Evolutionary conservation across 2,888 invertebrate species (phyloP).

Genomic region (Melitaea athalia): DNA sequence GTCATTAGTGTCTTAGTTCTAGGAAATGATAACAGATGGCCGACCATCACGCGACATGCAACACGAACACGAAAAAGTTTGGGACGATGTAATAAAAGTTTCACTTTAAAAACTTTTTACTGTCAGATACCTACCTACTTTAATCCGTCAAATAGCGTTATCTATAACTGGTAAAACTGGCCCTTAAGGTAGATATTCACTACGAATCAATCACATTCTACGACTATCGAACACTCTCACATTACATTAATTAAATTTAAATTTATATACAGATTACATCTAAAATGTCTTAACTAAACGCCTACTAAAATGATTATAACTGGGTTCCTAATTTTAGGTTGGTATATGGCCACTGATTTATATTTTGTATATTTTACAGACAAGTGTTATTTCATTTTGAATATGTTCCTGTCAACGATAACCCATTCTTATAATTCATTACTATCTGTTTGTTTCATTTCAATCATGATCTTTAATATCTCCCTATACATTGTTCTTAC

Average conservation of each 20-base stretch:
- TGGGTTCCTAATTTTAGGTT: constrained; percentile 56
- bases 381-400: neutral
- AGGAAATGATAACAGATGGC: too few species aligned
- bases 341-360: constrained; percentile 60
- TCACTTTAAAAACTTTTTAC: too few species aligned
- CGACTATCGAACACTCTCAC: constrained; percentile 81
- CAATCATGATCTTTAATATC: constrained; percentile 19
- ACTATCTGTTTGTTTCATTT: neutral
- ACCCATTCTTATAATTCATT: constrained; percentile 10
- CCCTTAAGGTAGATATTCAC: constrained; percentile 47
- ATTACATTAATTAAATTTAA: constrained; percentile 77
- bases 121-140: too few species aligned
- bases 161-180: too few species aligned
- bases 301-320: constrained; percentile 58
- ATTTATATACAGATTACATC: constrained; percentile 79
- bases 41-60: too few species aligned
- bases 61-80: too few species aligned
- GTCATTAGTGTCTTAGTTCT: too few species aligned
- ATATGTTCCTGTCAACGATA: constrained; percentile 14
- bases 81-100: too few species aligned
- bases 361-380: constrained; percentile 23
- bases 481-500: constrained; percentile 41
- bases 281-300: constrained; percentile 69
- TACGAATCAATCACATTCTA: constrained; percentile 76
- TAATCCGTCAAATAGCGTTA: too few species aligned